Percentiles rank a stretch among this genome's conserved stretches.
These are phyloP conservation scores for Olivierus martensii DNA, from an alignment of 1,140 invertebrate genomes.

Conservation along the genomic window DNA sequence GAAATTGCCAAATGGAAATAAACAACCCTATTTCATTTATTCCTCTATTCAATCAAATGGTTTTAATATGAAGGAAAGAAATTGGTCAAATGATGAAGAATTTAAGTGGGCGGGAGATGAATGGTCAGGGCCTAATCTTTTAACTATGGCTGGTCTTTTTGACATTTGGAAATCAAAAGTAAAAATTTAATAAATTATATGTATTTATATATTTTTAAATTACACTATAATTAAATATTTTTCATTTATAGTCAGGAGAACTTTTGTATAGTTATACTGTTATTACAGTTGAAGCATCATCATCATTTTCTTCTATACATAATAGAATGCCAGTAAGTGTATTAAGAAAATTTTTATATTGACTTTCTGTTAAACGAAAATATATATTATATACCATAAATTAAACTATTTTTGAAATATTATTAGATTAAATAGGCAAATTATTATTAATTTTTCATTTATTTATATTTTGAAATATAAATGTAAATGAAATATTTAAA, in stretches of 20 bases:
- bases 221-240: neutral
- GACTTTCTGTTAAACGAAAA: too few relatives aligned
- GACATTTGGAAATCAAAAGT: constrained; percentile 42
- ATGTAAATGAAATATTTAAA: too few relatives aligned
- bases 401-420: too few relatives aligned
- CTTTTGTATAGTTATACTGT: neutral
- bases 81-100: constrained; percentile 4
- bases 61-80: constrained; percentile 4
- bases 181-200: too few relatives aligned
- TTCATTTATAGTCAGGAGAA: neutral
- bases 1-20: constrained; percentile 37
- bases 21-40: constrained; percentile 66
- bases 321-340: neutral
- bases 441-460: too few relatives aligned
- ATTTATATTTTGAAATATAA: too few relatives aligned
- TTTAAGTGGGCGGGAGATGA: constrained; percentile 37
- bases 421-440: too few relatives aligned
- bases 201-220: too few relatives aligned
- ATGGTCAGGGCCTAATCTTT: constrained; percentile 45
- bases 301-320: neutral
- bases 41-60: constrained; percentile 33
- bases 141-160: constrained; percentile 65
- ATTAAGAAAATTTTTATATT: too few relatives aligned
- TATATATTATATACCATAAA: too few relatives aligned
- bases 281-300: neutral